Percentiles rank a stretch among this genome's conserved stretches.
Evolutionary conservation across 2,888 invertebrate species (phyloP).

Genomic region (Callinectes sapidus): DNA sequence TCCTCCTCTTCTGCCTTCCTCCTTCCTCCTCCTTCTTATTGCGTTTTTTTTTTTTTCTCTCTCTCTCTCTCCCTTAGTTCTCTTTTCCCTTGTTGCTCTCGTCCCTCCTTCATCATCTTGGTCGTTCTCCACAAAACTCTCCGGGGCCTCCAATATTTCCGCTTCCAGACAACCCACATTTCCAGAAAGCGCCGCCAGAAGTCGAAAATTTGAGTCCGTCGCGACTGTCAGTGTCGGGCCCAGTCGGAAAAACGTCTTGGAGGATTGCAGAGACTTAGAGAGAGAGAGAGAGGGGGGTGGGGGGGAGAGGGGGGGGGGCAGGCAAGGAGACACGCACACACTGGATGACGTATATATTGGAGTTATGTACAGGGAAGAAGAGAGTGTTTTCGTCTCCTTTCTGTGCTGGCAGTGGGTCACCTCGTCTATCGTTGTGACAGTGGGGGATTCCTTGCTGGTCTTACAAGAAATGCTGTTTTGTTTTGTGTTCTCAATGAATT

Average conservation of each 20-base stretch:
- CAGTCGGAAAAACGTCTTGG: background rate
- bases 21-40: background rate
- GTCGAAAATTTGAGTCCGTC: background rate
- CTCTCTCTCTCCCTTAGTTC: too few relatives aligned
- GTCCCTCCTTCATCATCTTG: background rate
- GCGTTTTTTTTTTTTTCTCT: too few relatives aligned
- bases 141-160: background rate
- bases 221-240: background rate
- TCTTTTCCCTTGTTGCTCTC: background rate
- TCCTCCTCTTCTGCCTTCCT: background rate
- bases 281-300: background rate
- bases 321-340: background rate
- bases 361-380: background rate
- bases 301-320: background rate
- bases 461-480: too few relatives aligned
- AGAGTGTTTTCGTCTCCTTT: background rate
- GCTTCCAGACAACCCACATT: conserved; percentile 10
- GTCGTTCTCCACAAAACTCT: conserved; percentile 18
- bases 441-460: too few relatives aligned
- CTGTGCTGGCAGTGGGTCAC: background rate
- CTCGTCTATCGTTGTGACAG: too few relatives aligned
- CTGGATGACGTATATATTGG: background rate
- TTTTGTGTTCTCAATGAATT: too few relatives aligned
- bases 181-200: background rate
- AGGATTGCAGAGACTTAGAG: background rate